Evolutionary conservation across 1,140 invertebrate genomes (phyloP).

Genomic region (Hylaeus volcanicus): DNA sequence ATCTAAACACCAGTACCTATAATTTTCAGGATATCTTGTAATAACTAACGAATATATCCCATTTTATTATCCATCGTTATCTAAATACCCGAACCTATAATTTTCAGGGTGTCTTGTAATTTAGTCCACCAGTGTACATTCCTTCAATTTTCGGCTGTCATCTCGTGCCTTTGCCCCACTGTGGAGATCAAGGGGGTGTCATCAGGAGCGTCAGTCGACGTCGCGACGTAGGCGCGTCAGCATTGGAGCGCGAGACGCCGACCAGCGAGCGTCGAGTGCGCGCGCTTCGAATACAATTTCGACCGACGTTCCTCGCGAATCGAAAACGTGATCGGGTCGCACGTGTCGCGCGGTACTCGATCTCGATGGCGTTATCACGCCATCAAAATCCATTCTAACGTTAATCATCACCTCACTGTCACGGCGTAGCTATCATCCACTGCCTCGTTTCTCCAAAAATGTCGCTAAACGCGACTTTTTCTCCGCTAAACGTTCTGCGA

Average conservation of each 20-base stretch:
- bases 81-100: too few relatives aligned
- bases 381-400: not conserved
- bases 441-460: not conserved
- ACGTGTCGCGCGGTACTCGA: not conserved
- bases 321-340: not conserved
- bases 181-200: not conserved
- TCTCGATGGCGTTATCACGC: not conserved
- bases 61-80: too few relatives aligned
- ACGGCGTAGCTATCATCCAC: not conserved
- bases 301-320: not conserved
- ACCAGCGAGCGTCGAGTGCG: slow-evolving; percentile 68
- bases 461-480: not conserved
- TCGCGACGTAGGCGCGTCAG: slow-evolving; percentile 46
- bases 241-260: slow-evolving; percentile 75
- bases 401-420: not conserved
- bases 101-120: too few relatives aligned
- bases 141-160: too few relatives aligned
- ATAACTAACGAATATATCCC: too few relatives aligned
- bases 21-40: too few relatives aligned
- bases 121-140: too few relatives aligned
- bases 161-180: too few relatives aligned
- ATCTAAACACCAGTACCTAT: too few relatives aligned
- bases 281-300: slow-evolving; percentile 16
- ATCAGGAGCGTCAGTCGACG: slow-evolving; percentile 10
- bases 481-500: too few relatives aligned